Evolutionary conservation across 1,140 invertebrate genomes (phyloP).

Genomic region (Pseudomyrmex dendroicus): DNA sequence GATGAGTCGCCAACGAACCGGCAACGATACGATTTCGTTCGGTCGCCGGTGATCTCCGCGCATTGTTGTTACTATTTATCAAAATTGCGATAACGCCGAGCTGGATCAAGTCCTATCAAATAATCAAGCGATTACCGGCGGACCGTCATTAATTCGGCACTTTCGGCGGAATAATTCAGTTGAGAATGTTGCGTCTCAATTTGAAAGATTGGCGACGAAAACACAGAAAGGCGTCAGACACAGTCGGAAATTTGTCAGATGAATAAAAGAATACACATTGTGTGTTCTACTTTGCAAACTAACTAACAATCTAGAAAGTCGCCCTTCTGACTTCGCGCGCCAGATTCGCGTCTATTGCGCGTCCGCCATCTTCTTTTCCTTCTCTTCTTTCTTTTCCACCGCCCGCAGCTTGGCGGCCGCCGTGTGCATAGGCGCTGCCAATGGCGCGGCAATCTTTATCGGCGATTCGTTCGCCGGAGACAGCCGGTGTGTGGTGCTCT

Average conservation of each 20-base stretch:
- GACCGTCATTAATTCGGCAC: slow-evolving; percentile 28
- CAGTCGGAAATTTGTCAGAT: not conserved
- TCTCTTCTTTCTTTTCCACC: not conserved
- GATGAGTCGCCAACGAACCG: slow-evolving; percentile 47
- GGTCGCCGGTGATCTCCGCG: slow-evolving; percentile 46
- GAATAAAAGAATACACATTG: not conserved
- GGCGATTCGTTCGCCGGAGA: slow-evolving; percentile 26
- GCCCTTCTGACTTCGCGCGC: not conserved
- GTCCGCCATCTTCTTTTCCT: not conserved
- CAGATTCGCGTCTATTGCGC: slow-evolving; percentile 4
- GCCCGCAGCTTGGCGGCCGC: slow-evolving; percentile 25
- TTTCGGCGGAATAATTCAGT: slow-evolving; percentile 12
- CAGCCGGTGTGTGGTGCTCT: slow-evolving; percentile 27
- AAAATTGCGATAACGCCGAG: slow-evolving; percentile 40
- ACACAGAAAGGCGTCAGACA: not conserved
- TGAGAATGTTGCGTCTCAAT: slow-evolving; percentile 6
- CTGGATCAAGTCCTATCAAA: slow-evolving; percentile 31
- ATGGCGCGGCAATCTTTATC: slow-evolving; percentile 52
- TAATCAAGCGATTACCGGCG: slow-evolving; percentile 36
- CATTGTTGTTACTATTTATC: slow-evolving; percentile 57
- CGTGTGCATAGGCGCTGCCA: slow-evolving; percentile 35
- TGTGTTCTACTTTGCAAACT: not conserved
- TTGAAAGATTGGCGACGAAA: not conserved
- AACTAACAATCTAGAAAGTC: slow-evolving; percentile 3
- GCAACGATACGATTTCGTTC: slow-evolving; percentile 46